A percentile compares a stretch with the other conserved stretches of the same genome.
phyloP scores from a whole-genome alignment of 2,113 vertebrate genomes.

The Erinaceus europaeus region DNA sequence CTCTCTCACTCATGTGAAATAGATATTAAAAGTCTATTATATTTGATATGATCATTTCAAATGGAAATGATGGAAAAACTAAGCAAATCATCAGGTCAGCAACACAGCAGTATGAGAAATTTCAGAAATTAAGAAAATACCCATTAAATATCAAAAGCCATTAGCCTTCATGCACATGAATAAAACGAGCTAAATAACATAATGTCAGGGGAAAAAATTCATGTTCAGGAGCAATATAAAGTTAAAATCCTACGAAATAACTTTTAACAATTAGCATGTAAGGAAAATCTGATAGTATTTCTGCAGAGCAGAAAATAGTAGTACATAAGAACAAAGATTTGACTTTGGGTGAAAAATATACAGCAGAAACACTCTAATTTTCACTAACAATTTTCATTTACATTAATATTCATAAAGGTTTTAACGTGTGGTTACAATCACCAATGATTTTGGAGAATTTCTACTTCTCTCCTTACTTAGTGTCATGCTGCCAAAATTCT shows the following conservation, averaged over 20 bases:
- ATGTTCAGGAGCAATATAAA: slow-evolving; percentile 35
- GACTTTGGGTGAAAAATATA: neutral
- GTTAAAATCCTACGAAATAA: slow-evolving; percentile 1
- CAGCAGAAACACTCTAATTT: neutral
- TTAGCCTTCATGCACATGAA: neutral
- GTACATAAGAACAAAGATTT: neutral
- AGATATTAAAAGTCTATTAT: neutral
- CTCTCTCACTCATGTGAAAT: too few species aligned
- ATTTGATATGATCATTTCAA: neutral
- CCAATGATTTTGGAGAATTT: neutral
- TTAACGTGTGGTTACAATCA: neutral
- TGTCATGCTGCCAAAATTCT: neutral
- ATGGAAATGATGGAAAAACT: slow-evolving; percentile 13
- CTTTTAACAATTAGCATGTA: neutral
- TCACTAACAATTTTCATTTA: neutral
- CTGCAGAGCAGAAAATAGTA: neutral
- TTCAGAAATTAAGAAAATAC: neutral
- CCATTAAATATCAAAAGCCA: neutral
- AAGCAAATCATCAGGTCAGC: neutral
- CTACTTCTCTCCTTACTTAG: neutral
- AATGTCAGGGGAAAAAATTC: neutral
- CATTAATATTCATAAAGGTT: neutral
- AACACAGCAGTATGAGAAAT: neutral
- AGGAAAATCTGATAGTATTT: slow-evolving; percentile 17
- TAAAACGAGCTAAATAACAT: neutral